phyloP scores from a whole-genome alignment of 2,888 invertebrate species.

The Allolobophora icterica region DNA sequence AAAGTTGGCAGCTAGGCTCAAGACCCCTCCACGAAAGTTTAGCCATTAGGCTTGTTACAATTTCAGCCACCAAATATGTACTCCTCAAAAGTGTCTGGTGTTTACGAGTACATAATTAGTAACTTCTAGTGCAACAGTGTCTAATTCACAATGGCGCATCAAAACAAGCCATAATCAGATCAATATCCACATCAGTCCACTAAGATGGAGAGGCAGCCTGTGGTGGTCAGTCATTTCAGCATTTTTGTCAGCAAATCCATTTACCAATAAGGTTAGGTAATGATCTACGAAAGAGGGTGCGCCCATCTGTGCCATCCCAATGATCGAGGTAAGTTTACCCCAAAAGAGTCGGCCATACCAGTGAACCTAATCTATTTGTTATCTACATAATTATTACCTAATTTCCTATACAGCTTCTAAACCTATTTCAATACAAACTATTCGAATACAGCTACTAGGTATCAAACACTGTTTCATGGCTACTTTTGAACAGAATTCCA shows the following conservation, averaged over 20 bases:
- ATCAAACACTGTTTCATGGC: background rate
- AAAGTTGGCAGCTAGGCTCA: too few species aligned
- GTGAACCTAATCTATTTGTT: background rate
- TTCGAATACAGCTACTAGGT: background rate
- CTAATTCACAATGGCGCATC: too few species aligned
- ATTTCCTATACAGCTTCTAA: background rate
- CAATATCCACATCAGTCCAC: too few species aligned
- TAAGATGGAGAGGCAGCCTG: too few species aligned
- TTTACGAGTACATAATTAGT: too few species aligned
- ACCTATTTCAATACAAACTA: background rate
- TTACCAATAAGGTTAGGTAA: too few species aligned
- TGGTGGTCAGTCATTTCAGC: background rate
- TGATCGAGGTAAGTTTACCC: background rate
- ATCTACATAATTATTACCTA: constrained; percentile 5
- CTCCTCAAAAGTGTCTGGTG: background rate
- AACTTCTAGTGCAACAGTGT: too few species aligned
- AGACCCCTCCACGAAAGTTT: too few species aligned
- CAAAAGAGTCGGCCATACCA: background rate
- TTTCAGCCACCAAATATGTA: background rate
- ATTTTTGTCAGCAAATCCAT: background rate
- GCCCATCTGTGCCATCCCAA: background rate
- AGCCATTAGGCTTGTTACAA: too few species aligned
- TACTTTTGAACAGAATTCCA: background rate
- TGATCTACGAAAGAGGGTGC: background rate
- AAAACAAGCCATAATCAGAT: too few species aligned